These are phyloP conservation scores for Vulpes vulpes DNA, from an alignment of 2,113 vertebrate species.

Conservation along the genomic window DNA sequence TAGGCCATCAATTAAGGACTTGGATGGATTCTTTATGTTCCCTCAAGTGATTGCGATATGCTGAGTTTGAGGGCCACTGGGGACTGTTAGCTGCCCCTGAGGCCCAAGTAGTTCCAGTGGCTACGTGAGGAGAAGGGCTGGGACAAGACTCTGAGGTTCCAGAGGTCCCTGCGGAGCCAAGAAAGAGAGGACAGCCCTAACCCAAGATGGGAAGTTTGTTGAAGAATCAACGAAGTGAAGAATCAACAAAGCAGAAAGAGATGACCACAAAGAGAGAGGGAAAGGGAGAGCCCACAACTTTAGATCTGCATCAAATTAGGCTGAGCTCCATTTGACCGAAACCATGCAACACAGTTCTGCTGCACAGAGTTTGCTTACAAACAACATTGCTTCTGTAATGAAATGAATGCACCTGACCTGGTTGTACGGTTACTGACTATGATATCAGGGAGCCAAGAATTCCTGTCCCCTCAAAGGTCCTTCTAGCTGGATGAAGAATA, in stretches of 20 bases:
- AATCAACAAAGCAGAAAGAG: too few species aligned
- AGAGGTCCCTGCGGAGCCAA: neutral
- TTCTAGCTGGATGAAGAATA: neutral
- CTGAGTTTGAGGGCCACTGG: neutral
- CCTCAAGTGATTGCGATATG: rapidly evolving
- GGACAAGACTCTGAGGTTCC: neutral
- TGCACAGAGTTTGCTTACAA: neutral
- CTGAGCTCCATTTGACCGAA: neutral
- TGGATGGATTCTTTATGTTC: neutral
- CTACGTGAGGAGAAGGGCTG: neutral
- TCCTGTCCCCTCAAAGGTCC: neutral
- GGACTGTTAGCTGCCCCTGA: neutral
- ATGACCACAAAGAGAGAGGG: neutral
- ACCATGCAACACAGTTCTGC: rapidly evolving
- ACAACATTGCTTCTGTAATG: neutral
- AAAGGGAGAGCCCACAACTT: neutral
- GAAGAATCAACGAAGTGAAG: neutral
- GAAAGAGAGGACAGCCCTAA: neutral
- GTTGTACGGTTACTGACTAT: neutral
- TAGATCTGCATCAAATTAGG: neutral
- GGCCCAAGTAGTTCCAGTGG: neutral
- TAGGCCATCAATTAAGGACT: neutral
- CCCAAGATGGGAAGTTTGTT: neutral
- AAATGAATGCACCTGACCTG: neutral
- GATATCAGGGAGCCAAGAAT: neutral